These are phyloP conservation scores for Lota lota DNA, from an alignment of 2,113 vertebrate genomes.

Conservation along the genomic window DNA sequence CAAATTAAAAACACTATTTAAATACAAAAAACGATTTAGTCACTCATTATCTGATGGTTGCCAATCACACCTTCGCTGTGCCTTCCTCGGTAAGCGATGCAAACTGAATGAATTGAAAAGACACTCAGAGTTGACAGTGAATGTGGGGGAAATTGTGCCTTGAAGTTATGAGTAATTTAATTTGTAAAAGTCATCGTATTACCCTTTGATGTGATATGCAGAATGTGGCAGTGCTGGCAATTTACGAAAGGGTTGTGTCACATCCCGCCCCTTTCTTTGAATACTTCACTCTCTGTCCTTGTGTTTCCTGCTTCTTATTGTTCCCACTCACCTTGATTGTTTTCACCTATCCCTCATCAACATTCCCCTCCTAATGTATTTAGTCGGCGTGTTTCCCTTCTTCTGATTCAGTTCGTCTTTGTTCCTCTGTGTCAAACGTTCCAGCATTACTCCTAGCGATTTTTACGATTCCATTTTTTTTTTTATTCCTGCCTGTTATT, in stretches of 20 bases:
- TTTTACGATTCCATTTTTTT: no score
- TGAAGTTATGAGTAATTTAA: conserved; percentile 58
- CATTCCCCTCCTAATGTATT: no score
- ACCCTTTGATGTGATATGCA: conserved; percentile 52
- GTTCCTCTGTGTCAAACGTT: no score
- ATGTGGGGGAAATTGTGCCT: conserved; percentile 49
- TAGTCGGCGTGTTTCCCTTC: no score
- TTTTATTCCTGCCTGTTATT: no score
- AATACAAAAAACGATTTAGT: neutral
- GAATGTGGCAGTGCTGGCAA: conserved; percentile 40
- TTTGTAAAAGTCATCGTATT: conserved; percentile 57
- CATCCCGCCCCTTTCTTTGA: no score
- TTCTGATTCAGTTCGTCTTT: no score
- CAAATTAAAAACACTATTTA: neutral
- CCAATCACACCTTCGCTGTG: conserved; percentile 21
- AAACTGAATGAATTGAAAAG: neutral
- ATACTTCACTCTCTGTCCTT: no score
- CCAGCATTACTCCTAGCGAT: no score
- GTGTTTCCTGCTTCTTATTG: no score
- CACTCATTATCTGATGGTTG: conserved; percentile 12
- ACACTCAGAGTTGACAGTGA: conserved; percentile 31
- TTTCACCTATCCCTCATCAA: no score
- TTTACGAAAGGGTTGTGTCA: conserved; percentile 46
- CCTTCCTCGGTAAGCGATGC: conserved; percentile 7
- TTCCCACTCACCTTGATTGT: no score